Conservation (phyloP, 2,113 vertebrate species). For the Elgaria multicarinata region DNA sequence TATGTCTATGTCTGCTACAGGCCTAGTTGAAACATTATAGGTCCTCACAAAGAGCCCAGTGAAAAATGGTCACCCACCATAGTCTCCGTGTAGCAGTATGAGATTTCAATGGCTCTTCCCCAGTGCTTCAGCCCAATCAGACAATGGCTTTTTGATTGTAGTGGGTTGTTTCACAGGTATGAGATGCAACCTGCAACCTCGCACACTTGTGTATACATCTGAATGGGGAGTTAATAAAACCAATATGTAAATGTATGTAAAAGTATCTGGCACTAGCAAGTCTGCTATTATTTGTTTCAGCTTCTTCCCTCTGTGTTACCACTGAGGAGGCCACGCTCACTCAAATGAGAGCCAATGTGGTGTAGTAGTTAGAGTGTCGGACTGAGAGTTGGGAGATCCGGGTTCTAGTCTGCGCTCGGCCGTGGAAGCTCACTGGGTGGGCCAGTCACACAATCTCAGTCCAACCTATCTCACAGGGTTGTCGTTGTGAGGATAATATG, state of each 20-base stretch:
- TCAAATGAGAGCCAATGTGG: no score
- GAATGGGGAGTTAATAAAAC: neutral
- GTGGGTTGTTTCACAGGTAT: neutral
- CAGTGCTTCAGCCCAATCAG: neutral
- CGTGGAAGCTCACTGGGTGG: no score
- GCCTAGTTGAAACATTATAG: neutral
- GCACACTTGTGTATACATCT: neutral
- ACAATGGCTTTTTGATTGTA: neutral
- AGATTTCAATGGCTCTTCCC: neutral
- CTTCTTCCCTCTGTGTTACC: conserved; percentile 55
- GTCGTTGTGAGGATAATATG: no score
- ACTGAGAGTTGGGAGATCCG: no score
- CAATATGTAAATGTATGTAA: conserved; percentile 41
- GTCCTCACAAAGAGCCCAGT: neutral
- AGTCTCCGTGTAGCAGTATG: neutral
- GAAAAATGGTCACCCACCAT: no score
- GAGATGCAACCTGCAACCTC: neutral
- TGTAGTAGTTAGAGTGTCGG: no score
- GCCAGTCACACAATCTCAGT: no score
- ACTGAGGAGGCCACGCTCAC: conserved; percentile 56
- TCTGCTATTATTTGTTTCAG: conserved; percentile 39
- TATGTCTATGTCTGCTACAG: neutral
- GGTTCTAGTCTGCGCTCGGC: no score
- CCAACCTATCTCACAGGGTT: no score
- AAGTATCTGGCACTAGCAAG: conserved; percentile 24